Evolutionary conservation across 2,888 invertebrate genomes (phyloP).

Genomic region (Drosophila pseudotalamancana): DNA sequence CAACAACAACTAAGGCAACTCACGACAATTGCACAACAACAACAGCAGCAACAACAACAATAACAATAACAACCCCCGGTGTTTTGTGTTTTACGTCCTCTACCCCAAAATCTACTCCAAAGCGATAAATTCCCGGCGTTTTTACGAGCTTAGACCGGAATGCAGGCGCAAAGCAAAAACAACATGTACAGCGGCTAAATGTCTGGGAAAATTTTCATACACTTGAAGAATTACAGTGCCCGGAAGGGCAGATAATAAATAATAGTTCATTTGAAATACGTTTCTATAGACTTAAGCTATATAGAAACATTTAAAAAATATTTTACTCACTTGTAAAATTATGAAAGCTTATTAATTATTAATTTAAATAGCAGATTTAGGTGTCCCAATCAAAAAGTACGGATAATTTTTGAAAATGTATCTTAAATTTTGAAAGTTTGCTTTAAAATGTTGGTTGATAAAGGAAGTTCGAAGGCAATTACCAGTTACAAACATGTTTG

Average conservation of each 20-base stretch:
- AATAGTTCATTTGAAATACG: no score
- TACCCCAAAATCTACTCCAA: conserved; percentile 64
- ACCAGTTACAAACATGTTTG: no score
- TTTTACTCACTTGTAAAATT: no score
- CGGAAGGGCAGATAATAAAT: neutral
- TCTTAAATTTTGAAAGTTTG: no score
- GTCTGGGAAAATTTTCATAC: conserved; percentile 21
- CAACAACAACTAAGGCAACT: conserved; percentile 26
- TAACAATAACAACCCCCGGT: conserved; percentile 43
- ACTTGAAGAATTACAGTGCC: conserved; percentile 9
- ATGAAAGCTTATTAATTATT: no score
- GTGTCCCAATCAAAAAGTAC: no score
- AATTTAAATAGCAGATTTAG: no score
- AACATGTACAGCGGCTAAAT: conserved; percentile 30
- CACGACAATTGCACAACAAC: conserved; percentile 50
- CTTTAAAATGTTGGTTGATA: no score
- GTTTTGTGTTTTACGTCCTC: conserved; percentile 22
- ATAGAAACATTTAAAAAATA: no score
- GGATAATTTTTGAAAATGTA: no score
- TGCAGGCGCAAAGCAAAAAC: conserved; percentile 52
- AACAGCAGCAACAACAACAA: conserved; percentile 28
- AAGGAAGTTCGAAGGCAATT: no score
- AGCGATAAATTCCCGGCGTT: conserved; percentile 76
- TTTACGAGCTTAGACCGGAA: conserved; percentile 65
- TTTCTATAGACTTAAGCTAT: no score